Evolutionary conservation across 2,888 invertebrate genomes (phyloP).

Genomic region (Aproaerema taeniolella): DNA sequence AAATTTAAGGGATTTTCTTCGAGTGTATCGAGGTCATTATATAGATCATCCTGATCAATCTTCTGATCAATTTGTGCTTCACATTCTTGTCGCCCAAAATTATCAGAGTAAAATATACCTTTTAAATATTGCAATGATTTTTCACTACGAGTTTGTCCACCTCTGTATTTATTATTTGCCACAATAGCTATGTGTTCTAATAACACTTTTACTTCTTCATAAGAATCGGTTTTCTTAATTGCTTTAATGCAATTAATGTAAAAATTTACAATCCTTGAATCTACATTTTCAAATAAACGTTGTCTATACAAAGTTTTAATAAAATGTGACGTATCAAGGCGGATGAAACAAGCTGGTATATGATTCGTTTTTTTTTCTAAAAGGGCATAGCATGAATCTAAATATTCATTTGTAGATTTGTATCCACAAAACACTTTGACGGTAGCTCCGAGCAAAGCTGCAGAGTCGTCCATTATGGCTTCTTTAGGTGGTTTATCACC

Average conservation of each 20-base stretch:
- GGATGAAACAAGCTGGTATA: constrained; percentile 11
- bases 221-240: neutral
- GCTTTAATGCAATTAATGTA: neutral
- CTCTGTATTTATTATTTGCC: neutral
- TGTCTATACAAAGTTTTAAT: constrained; percentile 14
- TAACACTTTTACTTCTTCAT: neutral
- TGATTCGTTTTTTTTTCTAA: constrained; percentile 11
- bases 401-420: constrained; percentile 12
- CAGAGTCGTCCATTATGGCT: constrained; percentile 14
- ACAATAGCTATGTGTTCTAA: neutral
- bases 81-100: no score
- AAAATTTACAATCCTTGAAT: constrained; percentile 11
- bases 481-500: constrained; percentile 14
- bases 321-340: constrained; percentile 15
- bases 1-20: neutral
- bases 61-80: no score
- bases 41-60: no score
- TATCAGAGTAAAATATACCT: no score
- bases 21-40: no score
- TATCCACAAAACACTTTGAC: constrained; percentile 13
- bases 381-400: constrained; percentile 9
- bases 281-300: constrained; percentile 11
- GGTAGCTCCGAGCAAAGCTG: constrained; percentile 12
- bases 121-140: neutral
- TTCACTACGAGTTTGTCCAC: neutral